Conservation (phyloP, 2,888 invertebrate species). For the Eretmocerus hayati region DNA sequence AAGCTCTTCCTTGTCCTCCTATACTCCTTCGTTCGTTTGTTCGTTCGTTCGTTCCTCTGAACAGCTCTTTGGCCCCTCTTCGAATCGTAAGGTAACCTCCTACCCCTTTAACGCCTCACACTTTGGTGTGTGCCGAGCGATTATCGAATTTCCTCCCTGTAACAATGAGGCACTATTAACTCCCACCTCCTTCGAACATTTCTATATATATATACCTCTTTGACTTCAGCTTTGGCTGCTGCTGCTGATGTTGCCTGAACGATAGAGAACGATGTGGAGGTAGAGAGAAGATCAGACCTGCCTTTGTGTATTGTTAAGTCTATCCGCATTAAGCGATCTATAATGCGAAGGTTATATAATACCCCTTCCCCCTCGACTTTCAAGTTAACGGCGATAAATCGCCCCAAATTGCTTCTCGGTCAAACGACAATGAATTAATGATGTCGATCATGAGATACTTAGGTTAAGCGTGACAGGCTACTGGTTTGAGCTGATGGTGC, state of each 20-base stretch:
- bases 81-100: constrained; percentile 5
- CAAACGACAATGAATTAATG: constrained; percentile 26
- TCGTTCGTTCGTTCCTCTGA: too few species aligned
- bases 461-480: too few species aligned
- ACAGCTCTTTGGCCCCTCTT: constrained; percentile 1
- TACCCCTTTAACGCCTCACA: constrained; percentile 17
- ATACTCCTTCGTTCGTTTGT: too few species aligned
- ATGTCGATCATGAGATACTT: constrained; percentile 16
- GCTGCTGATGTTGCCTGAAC: too few species aligned
- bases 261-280: too few species aligned
- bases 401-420: constrained; percentile 36
- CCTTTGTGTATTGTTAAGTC: constrained; percentile 47
- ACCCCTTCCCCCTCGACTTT: constrained; percentile 33
- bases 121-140: constrained; percentile 45
- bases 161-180: constrained; percentile 49
- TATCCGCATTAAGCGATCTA: constrained; percentile 45
- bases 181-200: constrained; percentile 33
- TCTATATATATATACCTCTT: not conserved
- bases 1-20: too few species aligned
- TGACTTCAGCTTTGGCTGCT: not conserved
- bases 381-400: constrained; percentile 41
- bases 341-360: too few species aligned
- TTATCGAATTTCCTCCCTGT: constrained; percentile 48
- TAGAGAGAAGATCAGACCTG: constrained; percentile 8
- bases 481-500: too few species aligned